Base-by-base conservation (phyloP, 2,888 invertebrate species). In the Phortica okadai region DNA sequence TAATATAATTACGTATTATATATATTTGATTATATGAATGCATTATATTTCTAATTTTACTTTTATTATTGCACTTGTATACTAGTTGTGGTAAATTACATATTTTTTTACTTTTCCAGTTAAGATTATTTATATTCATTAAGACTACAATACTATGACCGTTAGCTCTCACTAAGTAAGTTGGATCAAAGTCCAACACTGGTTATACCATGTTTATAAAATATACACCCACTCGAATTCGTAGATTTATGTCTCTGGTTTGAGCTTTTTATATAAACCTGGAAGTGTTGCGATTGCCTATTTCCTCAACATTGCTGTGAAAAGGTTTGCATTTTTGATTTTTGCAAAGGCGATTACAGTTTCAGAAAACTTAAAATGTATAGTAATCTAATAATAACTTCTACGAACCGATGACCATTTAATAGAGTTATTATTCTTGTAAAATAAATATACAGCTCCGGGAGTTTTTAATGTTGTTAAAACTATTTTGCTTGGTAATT, bases 21-120 rank as follows among this genome's bases (percentile, higher is more conserved):
- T 45, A n/a, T 69, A 25, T 50, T 44, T 16, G n/a, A 69, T n/a
- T 69, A 45, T 69, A 42, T 14, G 41, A 14, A 64, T 33, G 25
- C 16, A 16, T 16, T 69, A 42, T 69, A 42, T n/a, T 16, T 45
- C 21, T 69, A 45, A 8, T 69, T 14, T 14, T 45, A 50, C 11
- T 8, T 11, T 45, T 21, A 45, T 45, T 69, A 69, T 69, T 69
- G 50, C 69, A 69, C 25, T 67, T 69, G 69, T 16, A 21, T 69
- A 69, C 50, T 10, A 69, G 45, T 42, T 66, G 33, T 33, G 50
- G 14, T 50, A 50, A 8, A 50, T 50, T 50, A 14, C 8, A 50
- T 33, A 50, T 50, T 8, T 50, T 50, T 14, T 11, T 11, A 11
- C 14, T 50, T 50, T 50, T 50, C 50, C 50, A 14, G 8, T 50